Evolutionary conservation across 1,140 invertebrate genomes (phyloP).

Genomic region (Oryzaephilus surinamensis): DNA sequence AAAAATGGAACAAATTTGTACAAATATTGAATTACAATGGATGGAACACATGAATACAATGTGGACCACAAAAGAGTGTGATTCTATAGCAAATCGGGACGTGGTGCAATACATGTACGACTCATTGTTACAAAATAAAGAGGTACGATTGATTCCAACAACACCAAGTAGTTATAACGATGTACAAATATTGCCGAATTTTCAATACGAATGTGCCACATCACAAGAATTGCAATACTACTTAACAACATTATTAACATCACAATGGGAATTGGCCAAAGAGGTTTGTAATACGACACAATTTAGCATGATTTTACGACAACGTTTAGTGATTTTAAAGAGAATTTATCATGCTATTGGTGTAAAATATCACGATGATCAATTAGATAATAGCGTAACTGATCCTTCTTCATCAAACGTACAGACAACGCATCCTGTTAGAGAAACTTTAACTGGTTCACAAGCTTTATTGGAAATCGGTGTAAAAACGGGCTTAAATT

Average conservation of each 20-base stretch:
- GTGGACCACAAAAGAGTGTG: slow-evolving; percentile 49
- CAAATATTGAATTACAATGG: slow-evolving; percentile 40
- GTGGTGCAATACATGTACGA: slow-evolving; percentile 44
- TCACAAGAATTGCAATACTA: slow-evolving; percentile 45
- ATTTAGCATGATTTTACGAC: slow-evolving; percentile 44
- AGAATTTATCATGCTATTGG: slow-evolving; percentile 49
- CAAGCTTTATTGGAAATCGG: slow-evolving; percentile 54
- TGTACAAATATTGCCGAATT: slow-evolving; percentile 37
- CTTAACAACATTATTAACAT: slow-evolving; percentile 40
- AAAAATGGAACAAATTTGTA: slow-evolving; percentile 19
- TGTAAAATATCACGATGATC: slow-evolving; percentile 42
- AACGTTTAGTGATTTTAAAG: slow-evolving; percentile 48
- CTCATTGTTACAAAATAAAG: slow-evolving; percentile 44
- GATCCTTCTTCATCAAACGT: slow-evolving; percentile 1
- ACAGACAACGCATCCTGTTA: not conserved
- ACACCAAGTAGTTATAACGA: slow-evolving; percentile 27
- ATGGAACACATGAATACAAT: slow-evolving; percentile 44
- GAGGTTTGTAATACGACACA: slow-evolving; percentile 44
- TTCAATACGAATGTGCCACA: slow-evolving; percentile 37
- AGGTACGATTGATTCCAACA: slow-evolving; percentile 31
- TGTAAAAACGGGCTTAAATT: slow-evolving; percentile 50
- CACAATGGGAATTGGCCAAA: slow-evolving; percentile 45
- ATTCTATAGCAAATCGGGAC: slow-evolving; percentile 43
- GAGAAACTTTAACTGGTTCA: slow-evolving; percentile 34
- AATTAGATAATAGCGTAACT: slow-evolving; percentile 31